Conservation (phyloP, 53 echinoderm and acorn worm genomes). For the Stichopus horrens region DNA sequence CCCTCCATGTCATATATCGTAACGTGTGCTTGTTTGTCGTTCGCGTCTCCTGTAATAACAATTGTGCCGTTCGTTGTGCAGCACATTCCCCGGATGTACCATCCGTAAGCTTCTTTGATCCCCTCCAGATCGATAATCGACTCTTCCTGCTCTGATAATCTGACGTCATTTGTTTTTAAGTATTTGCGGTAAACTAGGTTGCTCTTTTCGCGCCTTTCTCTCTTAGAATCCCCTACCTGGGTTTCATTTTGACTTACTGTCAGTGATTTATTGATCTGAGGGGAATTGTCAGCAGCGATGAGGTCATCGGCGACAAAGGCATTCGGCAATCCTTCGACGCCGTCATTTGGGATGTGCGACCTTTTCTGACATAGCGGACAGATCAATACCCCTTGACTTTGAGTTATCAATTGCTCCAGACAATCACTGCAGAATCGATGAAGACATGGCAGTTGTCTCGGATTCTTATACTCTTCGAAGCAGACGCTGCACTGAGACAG, state of each 20-base stretch:
- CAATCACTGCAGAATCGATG: conserved; percentile 5
- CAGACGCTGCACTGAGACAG: conserved; percentile 2
- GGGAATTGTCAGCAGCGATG: not conserved
- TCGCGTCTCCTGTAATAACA: conserved; percentile 4
- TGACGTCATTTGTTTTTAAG: not conserved
- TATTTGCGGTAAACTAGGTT: not conserved
- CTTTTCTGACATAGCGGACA: not conserved
- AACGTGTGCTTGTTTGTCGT: not conserved
- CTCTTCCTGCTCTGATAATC: conserved; percentile 2
- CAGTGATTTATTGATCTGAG: not conserved
- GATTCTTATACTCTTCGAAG: conserved; percentile 26
- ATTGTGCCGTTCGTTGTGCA: not conserved
- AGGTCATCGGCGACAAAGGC: not conserved
- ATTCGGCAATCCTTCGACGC: conserved; percentile 3
- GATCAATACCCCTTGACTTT: not conserved
- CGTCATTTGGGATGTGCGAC: not conserved
- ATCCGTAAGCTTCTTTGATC: not conserved
- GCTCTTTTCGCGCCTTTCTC: not conserved
- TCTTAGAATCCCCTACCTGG: not conserved
- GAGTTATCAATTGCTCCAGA: not conserved
- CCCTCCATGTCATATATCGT: not conserved
- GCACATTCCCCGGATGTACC: not conserved
- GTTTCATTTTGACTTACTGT: not conserved
- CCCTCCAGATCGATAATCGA: not conserved
- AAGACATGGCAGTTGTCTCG: not conserved